Evolutionary conservation across 1,140 invertebrate genomes (phyloP).

Genomic region (Diabrotica undecimpunctata): DNA sequence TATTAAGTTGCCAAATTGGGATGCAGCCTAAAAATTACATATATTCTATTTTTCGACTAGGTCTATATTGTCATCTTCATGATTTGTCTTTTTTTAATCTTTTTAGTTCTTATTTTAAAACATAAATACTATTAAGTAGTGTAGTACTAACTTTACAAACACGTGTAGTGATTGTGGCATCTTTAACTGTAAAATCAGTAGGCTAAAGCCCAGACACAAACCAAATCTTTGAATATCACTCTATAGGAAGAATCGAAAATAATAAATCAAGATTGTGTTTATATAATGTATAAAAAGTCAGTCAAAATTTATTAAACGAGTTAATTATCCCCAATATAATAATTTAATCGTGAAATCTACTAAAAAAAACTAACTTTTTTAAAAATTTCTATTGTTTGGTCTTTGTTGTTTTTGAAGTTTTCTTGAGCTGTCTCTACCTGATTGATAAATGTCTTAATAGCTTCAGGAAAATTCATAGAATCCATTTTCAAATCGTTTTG

Average conservation of each 20-base stretch:
- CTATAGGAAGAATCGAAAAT: too few relatives aligned
- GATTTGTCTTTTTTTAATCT: background rate
- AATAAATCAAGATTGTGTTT: too few relatives aligned
- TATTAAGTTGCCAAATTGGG: slow-evolving; percentile 47
- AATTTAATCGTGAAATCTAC: too few relatives aligned
- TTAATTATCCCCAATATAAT: too few relatives aligned
- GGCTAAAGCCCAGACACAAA: too few relatives aligned
- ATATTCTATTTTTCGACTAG: background rate
- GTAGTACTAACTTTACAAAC: too few relatives aligned
- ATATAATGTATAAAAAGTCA: too few relatives aligned
- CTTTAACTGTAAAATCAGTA: too few relatives aligned
- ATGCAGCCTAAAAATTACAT: slow-evolving; percentile 29
- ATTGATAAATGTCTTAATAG: slow-evolving; percentile 60
- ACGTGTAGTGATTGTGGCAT: too few relatives aligned
- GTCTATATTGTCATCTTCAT: background rate
- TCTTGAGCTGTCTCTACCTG: slow-evolving; percentile 65
- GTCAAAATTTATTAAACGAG: too few relatives aligned
- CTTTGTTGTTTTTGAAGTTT: slow-evolving; percentile 63
- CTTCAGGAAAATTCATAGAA: slow-evolving; percentile 64
- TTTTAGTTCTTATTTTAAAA: background rate
- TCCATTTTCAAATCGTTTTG: slow-evolving; percentile 53
- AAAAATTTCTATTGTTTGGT: slow-evolving; percentile 53
- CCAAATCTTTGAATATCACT: too few relatives aligned
- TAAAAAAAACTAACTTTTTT: slow-evolving; percentile 44
- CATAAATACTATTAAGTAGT: background rate